A percentile compares a stretch with the other conserved stretches of the same genome.
Conservation (phyloP, 1,140 invertebrate genomes). For the Propsilocerus akamusi region DNA sequence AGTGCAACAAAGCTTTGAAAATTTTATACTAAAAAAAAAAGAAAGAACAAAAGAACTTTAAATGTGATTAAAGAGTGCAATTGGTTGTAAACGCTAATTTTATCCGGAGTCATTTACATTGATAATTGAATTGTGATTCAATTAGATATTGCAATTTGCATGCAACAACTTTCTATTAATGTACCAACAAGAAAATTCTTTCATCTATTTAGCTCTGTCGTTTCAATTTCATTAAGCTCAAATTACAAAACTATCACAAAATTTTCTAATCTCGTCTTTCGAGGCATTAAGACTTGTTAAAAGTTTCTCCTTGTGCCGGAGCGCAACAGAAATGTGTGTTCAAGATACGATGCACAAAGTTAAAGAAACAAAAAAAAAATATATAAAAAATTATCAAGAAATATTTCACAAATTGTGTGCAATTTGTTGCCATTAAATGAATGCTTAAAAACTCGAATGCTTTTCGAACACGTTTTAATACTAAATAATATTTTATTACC, state of each 20-base stretch:
- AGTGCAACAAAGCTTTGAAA: too few species aligned
- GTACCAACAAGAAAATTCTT: too few species aligned
- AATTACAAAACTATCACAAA: too few species aligned
- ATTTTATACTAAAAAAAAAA: neutral
- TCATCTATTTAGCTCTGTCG: too few species aligned
- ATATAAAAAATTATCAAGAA: neutral
- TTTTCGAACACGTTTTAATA: neutral
- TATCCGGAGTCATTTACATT: neutral
- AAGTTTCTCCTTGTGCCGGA: neutral
- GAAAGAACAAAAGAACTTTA: neutral
- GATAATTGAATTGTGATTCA: too few species aligned
- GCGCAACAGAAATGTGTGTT: neutral
- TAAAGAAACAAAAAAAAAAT: too few species aligned
- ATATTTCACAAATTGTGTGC: neutral
- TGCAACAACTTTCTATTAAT: too few species aligned
- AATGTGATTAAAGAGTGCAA: neutral
- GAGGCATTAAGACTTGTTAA: too few species aligned
- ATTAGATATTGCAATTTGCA: too few species aligned
- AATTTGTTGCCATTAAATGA: neutral
- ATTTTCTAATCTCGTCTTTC: too few species aligned
- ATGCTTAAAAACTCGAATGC: neutral
- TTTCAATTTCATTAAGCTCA: too few species aligned
- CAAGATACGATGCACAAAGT: too few species aligned
- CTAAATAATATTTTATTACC: conserved; percentile 2
- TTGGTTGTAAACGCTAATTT: neutral